These are phyloP conservation scores for Theonella swinhoei DNA, from an alignment of 37 sponge, comb jelly and placozoan genomes.

Conservation along the genomic window DNA sequence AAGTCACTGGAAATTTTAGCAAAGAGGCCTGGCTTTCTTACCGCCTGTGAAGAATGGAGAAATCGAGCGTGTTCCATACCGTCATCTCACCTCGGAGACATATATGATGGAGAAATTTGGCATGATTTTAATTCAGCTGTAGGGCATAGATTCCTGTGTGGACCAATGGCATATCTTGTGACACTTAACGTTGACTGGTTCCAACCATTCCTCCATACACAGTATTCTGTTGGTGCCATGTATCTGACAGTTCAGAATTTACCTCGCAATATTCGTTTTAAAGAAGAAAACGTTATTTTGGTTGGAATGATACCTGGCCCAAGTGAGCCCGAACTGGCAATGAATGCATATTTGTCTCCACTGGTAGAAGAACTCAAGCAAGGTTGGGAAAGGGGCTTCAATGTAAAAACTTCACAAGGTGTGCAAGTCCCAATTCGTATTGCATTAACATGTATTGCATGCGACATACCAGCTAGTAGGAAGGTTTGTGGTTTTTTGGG, in stretches of 20 bases:
- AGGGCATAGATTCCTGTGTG: slow-evolving; percentile 1
- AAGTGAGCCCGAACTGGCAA: slow-evolving; percentile 38
- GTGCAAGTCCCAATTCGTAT: slow-evolving; percentile 23
- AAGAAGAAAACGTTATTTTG: slow-evolving; percentile 47
- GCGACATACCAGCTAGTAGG: slow-evolving; percentile 69
- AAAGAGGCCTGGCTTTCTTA: slow-evolving; percentile 29
- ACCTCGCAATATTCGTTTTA: slow-evolving; percentile 34
- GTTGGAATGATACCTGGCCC: slow-evolving; percentile 65
- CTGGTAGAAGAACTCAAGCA: slow-evolving; percentile 39
- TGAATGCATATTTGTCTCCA: slow-evolving; percentile 60
- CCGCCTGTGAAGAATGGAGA: slow-evolving; percentile 40
- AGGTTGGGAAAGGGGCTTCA: background rate
- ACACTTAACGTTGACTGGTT: slow-evolving; percentile 63
- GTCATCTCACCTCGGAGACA: slow-evolving; percentile 17
- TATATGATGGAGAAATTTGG: slow-evolving; percentile 67
- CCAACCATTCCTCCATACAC: slow-evolving; percentile 22
- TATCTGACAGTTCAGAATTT: slow-evolving; percentile 67
- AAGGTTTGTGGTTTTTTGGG: slow-evolving; percentile 70
- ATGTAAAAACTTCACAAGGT: background rate
- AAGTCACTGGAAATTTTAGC: background rate
- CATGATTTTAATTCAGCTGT: slow-evolving; percentile 12
- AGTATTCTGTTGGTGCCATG: slow-evolving; percentile 65
- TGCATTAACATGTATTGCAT: slow-evolving; percentile 36
- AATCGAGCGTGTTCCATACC: background rate
- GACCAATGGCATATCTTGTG: slow-evolving; percentile 35